Evolutionary conservation across 2,888 invertebrate genomes (phyloP), one percentile per base, ranked within the genome.

Genomic region (Odontocerum albicorne): DNA sequence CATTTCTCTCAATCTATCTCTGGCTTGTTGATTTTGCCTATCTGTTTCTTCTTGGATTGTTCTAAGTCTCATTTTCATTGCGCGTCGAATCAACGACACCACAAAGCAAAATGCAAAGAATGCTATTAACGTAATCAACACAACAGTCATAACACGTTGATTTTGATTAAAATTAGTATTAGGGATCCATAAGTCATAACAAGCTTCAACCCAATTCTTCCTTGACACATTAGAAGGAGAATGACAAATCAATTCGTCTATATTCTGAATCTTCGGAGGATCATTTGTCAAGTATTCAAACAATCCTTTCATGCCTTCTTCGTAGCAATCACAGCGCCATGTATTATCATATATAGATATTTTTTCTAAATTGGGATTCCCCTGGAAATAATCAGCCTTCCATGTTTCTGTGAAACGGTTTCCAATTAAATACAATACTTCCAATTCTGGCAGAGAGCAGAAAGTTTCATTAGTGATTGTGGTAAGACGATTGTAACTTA

Each of bases 241-340:
- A 54, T 83, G 83, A 62, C 90, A 90, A 40, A 84, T 72, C 44
- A 88, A 70, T 57, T 77, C 75, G 55, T 68, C 72, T 0, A 72
- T 75, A 61, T 74, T 73, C 62, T 72, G 74, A 44, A 77, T 79
- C 65, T 80, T 84, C 17, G 72, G 72, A 1, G 85, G 83, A 57
- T 77, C 75, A 13, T 77, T 67, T 1, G 79, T 82, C 10, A 88
- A 65, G 66, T 73, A 87, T 55, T 80, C 76, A 62, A 81, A 87
- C 64, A 86, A 82, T 7, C 80, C 75, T 49, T 79, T 74, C 67
- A 90, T 81, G 16, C 81, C 75, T 0, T 64, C 62, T 59, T 81
- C 81, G n/a, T 68, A 63, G 64, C 90, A 90, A 59, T 87, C 84
- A 66, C 90, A 90, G 56, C 84, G 76, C 90, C 90, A 90, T 62